Conservation (phyloP, 2,888 invertebrate genomes). For the Pediacus dermestoides region DNA sequence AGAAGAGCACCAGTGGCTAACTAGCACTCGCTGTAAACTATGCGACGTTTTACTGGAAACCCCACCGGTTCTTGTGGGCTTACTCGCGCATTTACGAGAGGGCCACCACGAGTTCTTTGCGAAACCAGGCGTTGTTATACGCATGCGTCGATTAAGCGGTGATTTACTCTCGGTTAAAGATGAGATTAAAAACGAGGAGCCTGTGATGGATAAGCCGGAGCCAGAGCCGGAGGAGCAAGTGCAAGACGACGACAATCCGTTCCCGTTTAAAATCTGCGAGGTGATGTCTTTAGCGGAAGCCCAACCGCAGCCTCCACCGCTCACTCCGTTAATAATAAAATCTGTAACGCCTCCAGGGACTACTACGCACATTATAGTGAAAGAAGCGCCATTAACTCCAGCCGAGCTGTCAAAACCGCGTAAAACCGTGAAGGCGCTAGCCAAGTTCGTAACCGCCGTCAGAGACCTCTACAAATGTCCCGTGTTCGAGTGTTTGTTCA, state of each 20-base stretch:
- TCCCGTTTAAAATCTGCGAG: constrained; percentile 49
- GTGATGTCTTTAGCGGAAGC: constrained; percentile 37
- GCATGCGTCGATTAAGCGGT: constrained; percentile 50
- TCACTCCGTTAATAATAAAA: constrained; percentile 22
- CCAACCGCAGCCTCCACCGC: constrained; percentile 17
- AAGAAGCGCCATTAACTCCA: constrained; percentile 29
- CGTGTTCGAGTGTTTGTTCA: constrained; percentile 51
- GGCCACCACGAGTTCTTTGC: constrained; percentile 20
- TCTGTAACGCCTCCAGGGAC: background rate
- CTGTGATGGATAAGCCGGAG: constrained; percentile 21
- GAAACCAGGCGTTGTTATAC: constrained; percentile 26
- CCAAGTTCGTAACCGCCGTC: constrained; percentile 30
- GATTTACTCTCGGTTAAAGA: constrained; percentile 47
- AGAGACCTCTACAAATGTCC: constrained; percentile 58
- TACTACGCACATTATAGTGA: constrained; percentile 23
- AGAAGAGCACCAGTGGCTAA: constrained; percentile 32
- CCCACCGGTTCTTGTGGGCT: constrained; percentile 22
- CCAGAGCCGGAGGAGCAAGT: background rate
- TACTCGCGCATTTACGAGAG: constrained; percentile 30
- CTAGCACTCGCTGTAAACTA: constrained; percentile 8
- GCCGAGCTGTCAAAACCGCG: constrained; percentile 28
- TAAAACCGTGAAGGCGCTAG: constrained; percentile 44
- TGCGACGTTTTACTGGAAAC: constrained; percentile 22
- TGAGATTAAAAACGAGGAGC: constrained; percentile 32
- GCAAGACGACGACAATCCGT: constrained; percentile 41